A percentile compares a stretch with the other conserved stretches of the same genome.
Conservation (phyloP, 1,140 invertebrate species). For the Bombus fervidus region DNA sequence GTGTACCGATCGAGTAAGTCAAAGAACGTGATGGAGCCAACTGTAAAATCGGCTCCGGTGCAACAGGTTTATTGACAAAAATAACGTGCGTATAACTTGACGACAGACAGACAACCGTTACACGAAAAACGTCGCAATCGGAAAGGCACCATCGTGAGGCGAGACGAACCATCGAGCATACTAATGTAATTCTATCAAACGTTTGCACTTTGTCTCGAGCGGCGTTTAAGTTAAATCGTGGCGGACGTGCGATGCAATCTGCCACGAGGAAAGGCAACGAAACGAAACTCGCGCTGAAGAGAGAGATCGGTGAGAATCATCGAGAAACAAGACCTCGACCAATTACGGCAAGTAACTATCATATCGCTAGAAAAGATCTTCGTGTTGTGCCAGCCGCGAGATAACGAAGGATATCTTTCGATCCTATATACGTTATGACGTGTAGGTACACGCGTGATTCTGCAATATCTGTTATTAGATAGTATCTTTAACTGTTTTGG, state of each 20-base stretch:
- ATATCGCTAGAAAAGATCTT: conserved; percentile 64
- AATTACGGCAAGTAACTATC: conserved; percentile 67
- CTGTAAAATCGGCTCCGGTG: neutral
- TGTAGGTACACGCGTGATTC: conserved; percentile 22
- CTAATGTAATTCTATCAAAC: conserved; percentile 32
- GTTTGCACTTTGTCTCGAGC: conserved; percentile 18
- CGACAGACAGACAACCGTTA: conserved; percentile 41
- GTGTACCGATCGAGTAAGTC: neutral
- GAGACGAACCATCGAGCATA: neutral
- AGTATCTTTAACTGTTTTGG: conserved; percentile 27
- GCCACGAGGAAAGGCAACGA: no score
- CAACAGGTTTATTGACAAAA: conserved; percentile 33
- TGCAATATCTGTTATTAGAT: conserved; percentile 30
- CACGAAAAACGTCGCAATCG: conserved; percentile 30
- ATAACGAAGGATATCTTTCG: conserved; percentile 38
- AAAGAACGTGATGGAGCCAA: neutral
- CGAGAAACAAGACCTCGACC: conserved; percentile 54
- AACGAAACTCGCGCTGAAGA: neutral
- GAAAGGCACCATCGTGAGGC: neutral
- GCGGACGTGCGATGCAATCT: conserved; percentile 25
- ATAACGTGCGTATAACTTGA: neutral
- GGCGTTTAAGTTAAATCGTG: neutral
- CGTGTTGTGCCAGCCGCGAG: conserved; percentile 30
- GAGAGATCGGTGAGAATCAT: conserved; percentile 37
- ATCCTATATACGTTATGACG: conserved; percentile 39